A percentile compares a stretch with the other conserved stretches of the same genome.
These are phyloP conservation scores for Odontesthes bonariensis DNA, from an alignment of 2,113 vertebrate genomes.

Conservation along the genomic window DNA sequence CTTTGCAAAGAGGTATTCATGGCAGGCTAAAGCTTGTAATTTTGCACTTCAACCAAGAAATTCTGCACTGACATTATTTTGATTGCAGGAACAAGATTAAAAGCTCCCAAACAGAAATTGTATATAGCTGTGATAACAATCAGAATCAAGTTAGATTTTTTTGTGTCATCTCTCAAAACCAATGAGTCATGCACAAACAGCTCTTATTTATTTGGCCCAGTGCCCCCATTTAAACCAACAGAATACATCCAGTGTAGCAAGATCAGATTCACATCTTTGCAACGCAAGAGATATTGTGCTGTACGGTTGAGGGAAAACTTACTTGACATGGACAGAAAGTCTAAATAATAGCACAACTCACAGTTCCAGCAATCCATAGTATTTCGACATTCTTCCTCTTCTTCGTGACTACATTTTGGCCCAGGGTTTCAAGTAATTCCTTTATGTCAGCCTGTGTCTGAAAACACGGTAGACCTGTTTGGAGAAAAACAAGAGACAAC, in stretches of 20 bases:
- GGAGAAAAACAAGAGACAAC: slow-evolving; percentile 3
- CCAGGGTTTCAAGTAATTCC: slow-evolving; percentile 93
- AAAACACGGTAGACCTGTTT: slow-evolving; percentile 91
- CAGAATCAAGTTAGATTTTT: neutral
- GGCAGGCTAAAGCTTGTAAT: neutral
- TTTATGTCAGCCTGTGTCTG: slow-evolving; percentile 94
- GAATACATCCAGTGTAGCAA: neutral
- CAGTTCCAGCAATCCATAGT: slow-evolving; percentile 94
- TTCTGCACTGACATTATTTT: neutral
- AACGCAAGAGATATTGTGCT: neutral
- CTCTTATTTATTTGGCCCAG: neutral
- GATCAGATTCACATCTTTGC: neutral
- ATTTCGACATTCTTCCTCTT: slow-evolving; percentile 99
- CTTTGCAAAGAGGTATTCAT: neutral
- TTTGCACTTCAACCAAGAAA: too few species aligned
- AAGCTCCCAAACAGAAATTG: neutral
- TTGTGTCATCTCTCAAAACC: neutral
- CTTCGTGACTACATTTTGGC: slow-evolving; percentile 95
- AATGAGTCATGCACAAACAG: neutral
- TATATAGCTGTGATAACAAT: neutral
- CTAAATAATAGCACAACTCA: slow-evolving; percentile 68
- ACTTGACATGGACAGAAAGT: neutral
- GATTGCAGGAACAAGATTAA: neutral
- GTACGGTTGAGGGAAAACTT: neutral
- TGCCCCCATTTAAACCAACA: neutral